Conservation (phyloP, 2,888 invertebrate genomes). For the Agrotis puta region DNA sequence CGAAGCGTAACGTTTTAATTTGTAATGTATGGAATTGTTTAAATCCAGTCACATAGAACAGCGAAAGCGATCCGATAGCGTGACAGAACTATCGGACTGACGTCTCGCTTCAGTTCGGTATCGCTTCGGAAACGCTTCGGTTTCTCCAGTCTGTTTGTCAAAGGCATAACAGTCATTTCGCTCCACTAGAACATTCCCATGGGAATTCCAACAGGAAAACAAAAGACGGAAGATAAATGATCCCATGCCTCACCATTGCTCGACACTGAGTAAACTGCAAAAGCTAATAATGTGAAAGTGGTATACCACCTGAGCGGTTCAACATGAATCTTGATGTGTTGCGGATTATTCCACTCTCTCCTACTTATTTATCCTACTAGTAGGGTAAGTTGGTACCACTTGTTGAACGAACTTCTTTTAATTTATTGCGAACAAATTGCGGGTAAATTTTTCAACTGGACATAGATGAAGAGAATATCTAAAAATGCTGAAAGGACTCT, state of each 20-base stretch:
- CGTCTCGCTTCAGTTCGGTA: no score
- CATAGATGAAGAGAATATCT: no score
- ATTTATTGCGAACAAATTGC: not conserved
- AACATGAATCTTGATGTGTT: conserved; percentile 12
- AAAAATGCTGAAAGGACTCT: no score
- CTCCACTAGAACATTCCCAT: not conserved
- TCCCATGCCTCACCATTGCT: conserved; percentile 8
- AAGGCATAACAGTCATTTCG: not conserved
- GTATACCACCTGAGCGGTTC: conserved; percentile 21
- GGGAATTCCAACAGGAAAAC: not conserved
- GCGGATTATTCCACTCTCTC: not conserved
- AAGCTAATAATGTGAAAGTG: conserved; percentile 38
- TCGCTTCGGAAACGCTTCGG: no score
- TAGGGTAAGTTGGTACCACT: not conserved
- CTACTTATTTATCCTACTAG: no score
- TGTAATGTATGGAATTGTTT: no score
- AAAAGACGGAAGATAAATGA: conserved; percentile 27
- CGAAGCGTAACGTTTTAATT: no score
- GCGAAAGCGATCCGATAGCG: no score
- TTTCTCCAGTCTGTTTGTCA: no score
- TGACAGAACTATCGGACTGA: no score
- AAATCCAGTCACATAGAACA: no score
- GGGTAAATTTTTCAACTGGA: no score
- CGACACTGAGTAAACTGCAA: conserved; percentile 42
- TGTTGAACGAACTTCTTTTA: not conserved